phyloP scores from a whole-genome alignment of 1,140 invertebrate genomes.

The Akabosia matsudoensis region DNA sequence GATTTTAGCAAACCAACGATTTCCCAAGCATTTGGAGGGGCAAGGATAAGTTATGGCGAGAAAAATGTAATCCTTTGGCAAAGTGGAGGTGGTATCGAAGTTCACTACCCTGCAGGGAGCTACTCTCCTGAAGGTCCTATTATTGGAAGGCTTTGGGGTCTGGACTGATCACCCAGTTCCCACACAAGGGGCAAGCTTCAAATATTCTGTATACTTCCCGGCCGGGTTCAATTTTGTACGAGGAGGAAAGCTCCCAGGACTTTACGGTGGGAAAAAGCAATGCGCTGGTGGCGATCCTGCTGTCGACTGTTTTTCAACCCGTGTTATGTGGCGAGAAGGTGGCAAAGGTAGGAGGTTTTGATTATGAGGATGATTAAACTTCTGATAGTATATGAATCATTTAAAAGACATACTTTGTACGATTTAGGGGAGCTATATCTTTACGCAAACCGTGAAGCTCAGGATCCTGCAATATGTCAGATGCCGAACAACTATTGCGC shows the following conservation, averaged over 20 bases:
- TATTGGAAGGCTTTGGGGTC: conserved; percentile 35
- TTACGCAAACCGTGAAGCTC: conserved; percentile 32
- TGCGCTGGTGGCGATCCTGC: conserved; percentile 30
- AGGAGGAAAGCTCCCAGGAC: conserved; percentile 31
- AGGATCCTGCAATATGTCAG: conserved; percentile 21
- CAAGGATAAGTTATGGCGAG: conserved; percentile 25
- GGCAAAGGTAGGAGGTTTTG: no score
- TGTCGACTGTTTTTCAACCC: conserved; percentile 31
- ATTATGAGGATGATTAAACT: no score
- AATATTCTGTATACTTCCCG: conserved; percentile 35
- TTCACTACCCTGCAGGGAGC: conserved; percentile 34
- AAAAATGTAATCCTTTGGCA: conserved; percentile 32
- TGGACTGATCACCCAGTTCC: conserved; percentile 22
- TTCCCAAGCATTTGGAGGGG: conserved; percentile 30
- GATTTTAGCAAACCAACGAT: conserved; percentile 27
- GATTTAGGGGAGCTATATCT: conserved; percentile 35
- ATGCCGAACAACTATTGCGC: conserved; percentile 29
- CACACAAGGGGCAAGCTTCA: conserved; percentile 24
- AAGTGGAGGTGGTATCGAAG: conserved; percentile 28
- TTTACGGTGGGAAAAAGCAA: conserved; percentile 26
- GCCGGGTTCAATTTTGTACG: conserved; percentile 32
- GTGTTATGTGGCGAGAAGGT: conserved; percentile 31
- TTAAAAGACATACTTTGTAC: no score
- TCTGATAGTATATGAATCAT: no score
- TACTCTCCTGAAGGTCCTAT: conserved; percentile 31